Percentiles rank a stretch among this genome's conserved stretches.
These are phyloP conservation scores for Caenorhabditis panamensis DNA, from an alignment of 2,888 invertebrate genomes.

Conservation along the genomic window DNA sequence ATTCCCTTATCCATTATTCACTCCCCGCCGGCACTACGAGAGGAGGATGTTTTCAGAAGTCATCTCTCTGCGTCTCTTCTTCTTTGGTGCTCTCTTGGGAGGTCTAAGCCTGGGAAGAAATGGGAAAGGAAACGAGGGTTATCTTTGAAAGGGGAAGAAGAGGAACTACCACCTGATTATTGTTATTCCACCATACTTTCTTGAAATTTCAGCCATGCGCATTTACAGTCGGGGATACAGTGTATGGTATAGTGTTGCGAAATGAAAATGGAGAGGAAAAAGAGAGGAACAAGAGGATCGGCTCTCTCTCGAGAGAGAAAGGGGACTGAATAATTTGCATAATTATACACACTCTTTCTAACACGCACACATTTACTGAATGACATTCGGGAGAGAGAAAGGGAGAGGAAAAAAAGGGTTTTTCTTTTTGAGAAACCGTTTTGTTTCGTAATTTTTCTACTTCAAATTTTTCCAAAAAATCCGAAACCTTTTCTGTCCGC, in stretches of 20 bases:
- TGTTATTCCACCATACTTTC: no score
- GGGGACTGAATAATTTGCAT: conserved; percentile 48
- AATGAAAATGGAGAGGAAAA: background rate
- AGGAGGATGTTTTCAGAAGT: conserved; percentile 22
- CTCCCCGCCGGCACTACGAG: background rate
- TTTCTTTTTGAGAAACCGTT: no score
- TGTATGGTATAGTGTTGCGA: no score
- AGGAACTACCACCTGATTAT: background rate
- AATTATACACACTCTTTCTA: conserved; percentile 35
- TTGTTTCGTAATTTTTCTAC: no score
- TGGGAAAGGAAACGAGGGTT: background rate
- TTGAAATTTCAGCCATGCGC: no score
- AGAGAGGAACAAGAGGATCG: background rate
- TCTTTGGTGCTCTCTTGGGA: background rate
- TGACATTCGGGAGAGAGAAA: conserved; percentile 6
- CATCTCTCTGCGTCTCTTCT: conserved; percentile 3
- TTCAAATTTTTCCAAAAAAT: conserved; percentile 6
- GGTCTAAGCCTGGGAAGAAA: background rate
- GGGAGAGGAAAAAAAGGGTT: conserved; percentile 1
- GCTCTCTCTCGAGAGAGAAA: background rate
- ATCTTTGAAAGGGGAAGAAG: background rate
- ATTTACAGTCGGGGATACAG: no score
- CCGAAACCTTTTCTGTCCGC: background rate
- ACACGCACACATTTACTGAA: background rate
- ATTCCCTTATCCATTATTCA: conserved; percentile 47